phyloP scores from a whole-genome alignment of 2,888 invertebrate genomes.

The Ophion slaviceki region DNA sequence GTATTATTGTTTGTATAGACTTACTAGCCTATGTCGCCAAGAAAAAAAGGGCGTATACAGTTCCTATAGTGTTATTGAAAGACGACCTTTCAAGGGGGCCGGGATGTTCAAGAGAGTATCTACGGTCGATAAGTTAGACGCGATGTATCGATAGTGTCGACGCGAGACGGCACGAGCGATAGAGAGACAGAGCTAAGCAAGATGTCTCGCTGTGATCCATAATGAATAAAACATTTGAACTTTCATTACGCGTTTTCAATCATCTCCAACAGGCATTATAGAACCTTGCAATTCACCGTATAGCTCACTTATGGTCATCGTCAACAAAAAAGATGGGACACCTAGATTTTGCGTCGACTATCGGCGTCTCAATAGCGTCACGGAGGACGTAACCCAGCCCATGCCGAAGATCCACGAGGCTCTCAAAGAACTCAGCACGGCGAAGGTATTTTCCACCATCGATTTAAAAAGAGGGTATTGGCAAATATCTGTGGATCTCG shows the following conservation, averaged over 20 bases:
- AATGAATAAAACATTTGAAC: neutral
- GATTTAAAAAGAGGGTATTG: slow-evolving; percentile 26
- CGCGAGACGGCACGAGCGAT: neutral
- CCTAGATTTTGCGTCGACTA: neutral
- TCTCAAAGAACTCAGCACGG: no score
- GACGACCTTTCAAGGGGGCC: neutral
- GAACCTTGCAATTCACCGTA: no score
- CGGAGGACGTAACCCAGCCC: no score
- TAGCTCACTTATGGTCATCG: slow-evolving; percentile 59
- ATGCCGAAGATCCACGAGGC: no score
- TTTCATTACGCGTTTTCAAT: neutral
- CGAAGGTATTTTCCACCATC: no score
- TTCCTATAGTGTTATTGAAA: neutral
- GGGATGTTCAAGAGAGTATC: slow-evolving; percentile 42
- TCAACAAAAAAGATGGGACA: neutral
- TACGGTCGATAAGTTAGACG: neutral
- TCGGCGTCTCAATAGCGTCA: no score
- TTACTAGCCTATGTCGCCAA: neutral
- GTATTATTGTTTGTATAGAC: neutral
- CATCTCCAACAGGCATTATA: neutral
- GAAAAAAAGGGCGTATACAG: neutral
- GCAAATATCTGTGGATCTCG: slow-evolving; percentile 72
- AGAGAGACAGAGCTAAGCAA: neutral
- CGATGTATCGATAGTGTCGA: neutral
- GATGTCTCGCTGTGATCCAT: neutral